A percentile compares a stretch with the other conserved stretches of the same genome.
Evolutionary conservation across 2,113 vertebrate genomes (phyloP).

Genomic region (Naja naja): DNA sequence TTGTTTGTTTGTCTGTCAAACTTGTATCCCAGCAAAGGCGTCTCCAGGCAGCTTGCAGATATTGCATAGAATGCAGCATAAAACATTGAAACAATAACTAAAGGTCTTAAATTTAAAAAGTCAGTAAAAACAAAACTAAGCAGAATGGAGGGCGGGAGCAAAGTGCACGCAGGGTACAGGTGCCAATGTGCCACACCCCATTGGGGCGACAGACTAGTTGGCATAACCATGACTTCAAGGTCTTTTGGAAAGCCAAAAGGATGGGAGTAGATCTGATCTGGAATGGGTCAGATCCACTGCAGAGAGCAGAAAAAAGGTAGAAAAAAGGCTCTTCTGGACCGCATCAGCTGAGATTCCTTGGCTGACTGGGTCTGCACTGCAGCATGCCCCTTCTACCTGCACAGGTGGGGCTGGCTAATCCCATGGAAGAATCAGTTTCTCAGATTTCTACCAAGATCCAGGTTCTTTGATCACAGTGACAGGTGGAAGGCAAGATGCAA

Average conservation of each 20-base stretch:
- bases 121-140: neutral
- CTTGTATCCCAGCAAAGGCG: neutral
- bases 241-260: neutral
- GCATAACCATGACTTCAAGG: neutral
- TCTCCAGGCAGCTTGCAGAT: neutral
- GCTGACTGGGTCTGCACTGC: neutral
- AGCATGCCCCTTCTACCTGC: neutral
- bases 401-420: neutral
- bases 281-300: neutral
- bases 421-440: neutral
- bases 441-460: neutral
- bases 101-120: neutral
- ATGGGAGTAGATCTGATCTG: neutral
- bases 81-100: neutral
- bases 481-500: neutral
- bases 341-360: neutral
- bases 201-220: neutral
- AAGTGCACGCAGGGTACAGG: neutral
- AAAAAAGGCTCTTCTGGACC: neutral
- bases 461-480: neutral
- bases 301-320: neutral
- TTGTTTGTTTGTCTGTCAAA: too few relatives aligned
- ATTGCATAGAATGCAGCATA: neutral
- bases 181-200: too few relatives aligned
- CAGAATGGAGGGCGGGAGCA: neutral